Conservation (phyloP, 1,140 invertebrate species). For the Aphidius gifuensis region DNA sequence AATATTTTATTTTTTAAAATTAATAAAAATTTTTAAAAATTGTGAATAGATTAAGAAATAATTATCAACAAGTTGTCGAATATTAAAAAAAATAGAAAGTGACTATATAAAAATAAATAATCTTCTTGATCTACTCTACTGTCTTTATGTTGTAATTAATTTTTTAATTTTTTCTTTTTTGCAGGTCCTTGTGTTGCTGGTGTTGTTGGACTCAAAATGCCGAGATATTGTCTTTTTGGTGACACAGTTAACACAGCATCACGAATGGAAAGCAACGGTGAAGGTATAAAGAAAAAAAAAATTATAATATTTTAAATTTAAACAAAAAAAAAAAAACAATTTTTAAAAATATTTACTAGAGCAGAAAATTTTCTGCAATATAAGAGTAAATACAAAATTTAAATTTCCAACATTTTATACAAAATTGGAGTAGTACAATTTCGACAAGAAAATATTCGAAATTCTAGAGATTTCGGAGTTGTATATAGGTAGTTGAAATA, state of each 20-base stretch:
- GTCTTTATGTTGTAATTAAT: not conserved
- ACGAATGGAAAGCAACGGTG: slow-evolving; percentile 91
- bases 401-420: too few relatives aligned
- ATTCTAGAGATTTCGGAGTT: too few relatives aligned
- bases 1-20: too few relatives aligned
- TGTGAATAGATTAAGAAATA: too few relatives aligned
- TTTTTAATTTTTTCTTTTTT: slow-evolving; percentile 21
- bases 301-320: not conserved
- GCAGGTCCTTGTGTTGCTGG: slow-evolving; percentile 89
- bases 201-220: slow-evolving; percentile 92
- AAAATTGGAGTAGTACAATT: too few relatives aligned
- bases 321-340: not conserved
- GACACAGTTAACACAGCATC: slow-evolving; percentile 94
- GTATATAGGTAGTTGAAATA: too few relatives aligned
- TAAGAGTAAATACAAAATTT: too few relatives aligned
- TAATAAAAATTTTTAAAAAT: too few relatives aligned
- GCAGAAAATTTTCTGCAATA: not conserved
- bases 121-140: not conserved
- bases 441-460: too few relatives aligned
- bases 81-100: not conserved
- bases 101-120: not conserved
- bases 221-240: slow-evolving; percentile 87
- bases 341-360: not conserved
- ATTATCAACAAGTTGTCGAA: too few relatives aligned
- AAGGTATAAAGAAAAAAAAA: slow-evolving; percentile 53